Percentiles rank a stretch among this genome's conserved stretches.
These are phyloP conservation scores for Umimayanthus chanpuru DNA, from an alignment of 92 coral and sea anemone genomes.

Conservation along the genomic window DNA sequence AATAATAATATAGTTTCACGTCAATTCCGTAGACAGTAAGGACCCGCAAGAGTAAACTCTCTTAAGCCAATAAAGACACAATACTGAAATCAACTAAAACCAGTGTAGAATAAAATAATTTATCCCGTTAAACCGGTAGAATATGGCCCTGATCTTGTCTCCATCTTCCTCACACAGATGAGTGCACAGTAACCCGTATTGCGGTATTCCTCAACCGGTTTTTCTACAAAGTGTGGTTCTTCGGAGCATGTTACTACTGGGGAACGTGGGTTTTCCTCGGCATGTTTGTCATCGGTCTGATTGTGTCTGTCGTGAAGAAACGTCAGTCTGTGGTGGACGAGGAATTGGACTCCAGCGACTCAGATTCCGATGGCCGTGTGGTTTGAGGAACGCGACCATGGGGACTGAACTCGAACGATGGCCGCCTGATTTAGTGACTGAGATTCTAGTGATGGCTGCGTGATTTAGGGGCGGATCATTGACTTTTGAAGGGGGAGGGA, in stretches of 20 bases:
- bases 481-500: too few relatives aligned
- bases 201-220: slow-evolving; percentile 88
- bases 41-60: too few relatives aligned
- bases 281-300: slow-evolving; percentile 75
- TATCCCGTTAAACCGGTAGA: neutral
- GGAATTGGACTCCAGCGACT: slow-evolving; percentile 88
- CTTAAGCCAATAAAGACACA: neutral
- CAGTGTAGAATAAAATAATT: neutral
- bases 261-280: slow-evolving; percentile 92
- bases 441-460: too few relatives aligned
- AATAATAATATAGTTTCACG: too few relatives aligned
- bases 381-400: slow-evolving; percentile 1
- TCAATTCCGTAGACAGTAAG: too few relatives aligned
- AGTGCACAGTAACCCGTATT: slow-evolving; percentile 87
- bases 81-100: neutral
- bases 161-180: slow-evolving; percentile 45
- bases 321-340: slow-evolving; percentile 91
- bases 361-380: slow-evolving; percentile 72
- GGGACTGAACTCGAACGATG: too few relatives aligned
- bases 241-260: slow-evolving; percentile 98
- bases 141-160: neutral
- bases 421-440: too few relatives aligned
- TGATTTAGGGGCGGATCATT: too few relatives aligned
- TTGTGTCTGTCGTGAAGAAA: slow-evolving; percentile 81
- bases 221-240: slow-evolving; percentile 99